A percentile compares a stretch with the other conserved stretches of the same genome.
Conservation (phyloP, 2,797 vertebrate species). For the Mus minutoides region DNA sequence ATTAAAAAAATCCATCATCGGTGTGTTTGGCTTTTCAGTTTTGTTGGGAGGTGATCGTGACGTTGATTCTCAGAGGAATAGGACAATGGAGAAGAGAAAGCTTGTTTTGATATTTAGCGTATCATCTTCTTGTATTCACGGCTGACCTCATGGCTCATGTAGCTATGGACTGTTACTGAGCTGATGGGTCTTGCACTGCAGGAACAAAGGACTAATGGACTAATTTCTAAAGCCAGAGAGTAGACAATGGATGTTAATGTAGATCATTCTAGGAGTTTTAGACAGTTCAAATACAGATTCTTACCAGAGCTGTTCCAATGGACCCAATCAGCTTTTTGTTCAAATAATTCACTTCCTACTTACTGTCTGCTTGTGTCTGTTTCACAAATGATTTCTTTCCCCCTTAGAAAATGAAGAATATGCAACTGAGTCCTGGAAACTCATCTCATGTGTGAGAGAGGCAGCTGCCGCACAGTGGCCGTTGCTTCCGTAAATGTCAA, state of each 20-base stretch:
- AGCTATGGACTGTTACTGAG: background rate
- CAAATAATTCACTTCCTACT: background rate
- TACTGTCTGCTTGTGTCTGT: background rate
- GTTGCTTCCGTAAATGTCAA: background rate
- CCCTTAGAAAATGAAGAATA: background rate
- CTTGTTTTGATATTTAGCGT: constrained; percentile 27
- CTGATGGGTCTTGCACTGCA: no score
- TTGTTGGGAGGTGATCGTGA: constrained; percentile 41
- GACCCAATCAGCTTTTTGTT: background rate
- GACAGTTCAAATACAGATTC: background rate
- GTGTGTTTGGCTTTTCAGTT: constrained; percentile 69
- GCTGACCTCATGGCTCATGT: background rate
- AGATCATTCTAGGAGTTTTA: background rate
- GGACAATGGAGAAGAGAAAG: background rate
- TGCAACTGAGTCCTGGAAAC: background rate
- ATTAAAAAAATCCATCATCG: constrained; percentile 80
- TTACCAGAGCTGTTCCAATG: background rate
- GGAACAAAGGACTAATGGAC: background rate
- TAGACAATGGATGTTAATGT: background rate
- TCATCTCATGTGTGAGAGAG: background rate
- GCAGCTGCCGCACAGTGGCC: background rate
- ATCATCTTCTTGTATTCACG: background rate
- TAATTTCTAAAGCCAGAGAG: background rate
- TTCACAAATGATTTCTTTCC: constrained; percentile 3
- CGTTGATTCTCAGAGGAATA: background rate